These are phyloP conservation scores for Moxostoma hubbsi DNA, from an alignment of 2,797 vertebrate genomes.

Conservation along the genomic window DNA sequence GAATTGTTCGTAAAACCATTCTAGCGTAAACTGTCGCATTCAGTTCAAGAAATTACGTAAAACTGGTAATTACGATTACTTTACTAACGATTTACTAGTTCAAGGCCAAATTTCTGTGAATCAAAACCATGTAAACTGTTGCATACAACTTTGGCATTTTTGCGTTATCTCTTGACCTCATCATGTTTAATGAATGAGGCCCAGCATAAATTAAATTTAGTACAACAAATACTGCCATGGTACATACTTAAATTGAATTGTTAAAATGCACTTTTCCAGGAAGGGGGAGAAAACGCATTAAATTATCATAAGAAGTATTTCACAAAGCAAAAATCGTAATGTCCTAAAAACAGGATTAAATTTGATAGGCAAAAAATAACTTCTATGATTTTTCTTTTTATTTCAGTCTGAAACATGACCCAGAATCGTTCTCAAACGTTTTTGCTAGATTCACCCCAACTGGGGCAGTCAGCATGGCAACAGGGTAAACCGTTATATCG, in stretches of 20 bases:
- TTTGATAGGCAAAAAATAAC: neutral
- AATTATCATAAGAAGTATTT: neutral
- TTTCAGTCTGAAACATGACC: neutral
- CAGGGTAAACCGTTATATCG: conserved; percentile 25
- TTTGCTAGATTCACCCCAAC: neutral
- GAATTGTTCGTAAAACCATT: too few relatives aligned
- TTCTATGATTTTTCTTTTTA: neutral
- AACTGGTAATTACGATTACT: too few relatives aligned
- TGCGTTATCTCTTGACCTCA: too few relatives aligned
- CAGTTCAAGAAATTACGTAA: too few relatives aligned
- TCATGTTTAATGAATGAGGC: neutral
- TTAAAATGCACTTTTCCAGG: neutral
- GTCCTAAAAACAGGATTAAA: neutral
- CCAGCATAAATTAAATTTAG: neutral
- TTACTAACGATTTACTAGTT: too few relatives aligned
- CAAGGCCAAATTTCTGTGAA: too few relatives aligned
- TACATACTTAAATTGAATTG: too few relatives aligned
- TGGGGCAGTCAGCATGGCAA: conserved; percentile 20
- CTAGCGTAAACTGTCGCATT: too few relatives aligned
- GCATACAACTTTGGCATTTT: too few relatives aligned
- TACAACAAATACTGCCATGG: too few relatives aligned
- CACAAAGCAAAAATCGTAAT: neutral
- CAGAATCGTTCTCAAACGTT: neutral
- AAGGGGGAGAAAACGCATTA: too few relatives aligned
- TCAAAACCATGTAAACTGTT: too few relatives aligned